Evolutionary conservation across 2,797 vertebrate species (phyloP).

Genomic region (Lagorchestes hirsutus): DNA sequence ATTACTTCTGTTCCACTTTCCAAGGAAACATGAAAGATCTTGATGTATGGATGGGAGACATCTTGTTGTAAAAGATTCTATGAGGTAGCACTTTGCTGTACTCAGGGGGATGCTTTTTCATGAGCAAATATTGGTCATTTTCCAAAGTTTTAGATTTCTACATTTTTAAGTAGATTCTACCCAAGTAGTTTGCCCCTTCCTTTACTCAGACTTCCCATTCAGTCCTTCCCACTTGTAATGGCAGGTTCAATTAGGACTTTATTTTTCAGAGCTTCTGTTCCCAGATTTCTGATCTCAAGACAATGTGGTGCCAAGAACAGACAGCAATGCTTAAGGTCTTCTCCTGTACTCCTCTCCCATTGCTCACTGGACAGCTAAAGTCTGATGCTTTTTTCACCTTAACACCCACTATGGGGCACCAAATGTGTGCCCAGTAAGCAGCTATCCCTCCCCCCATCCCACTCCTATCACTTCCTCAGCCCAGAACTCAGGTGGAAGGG

Average conservation of each 20-base stretch:
- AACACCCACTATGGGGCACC: background rate
- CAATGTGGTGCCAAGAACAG: background rate
- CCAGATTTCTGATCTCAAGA: background rate
- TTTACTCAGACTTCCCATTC: background rate
- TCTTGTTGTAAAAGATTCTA: background rate
- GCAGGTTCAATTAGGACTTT: background rate
- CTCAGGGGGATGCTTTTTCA: background rate
- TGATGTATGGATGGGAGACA: background rate
- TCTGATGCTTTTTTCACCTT: background rate
- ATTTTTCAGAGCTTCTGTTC: background rate
- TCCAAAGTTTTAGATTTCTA: background rate
- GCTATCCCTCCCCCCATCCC: background rate
- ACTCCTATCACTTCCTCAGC: background rate
- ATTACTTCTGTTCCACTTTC: background rate
- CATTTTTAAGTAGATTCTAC: background rate
- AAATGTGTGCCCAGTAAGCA: background rate
- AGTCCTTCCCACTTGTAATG: background rate
- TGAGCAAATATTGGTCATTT: background rate
- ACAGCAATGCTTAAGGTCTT: background rate
- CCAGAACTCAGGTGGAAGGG: background rate
- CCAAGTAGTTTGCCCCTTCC: background rate
- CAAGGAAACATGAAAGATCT: background rate
- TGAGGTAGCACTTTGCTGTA: background rate
- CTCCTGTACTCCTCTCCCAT: background rate
- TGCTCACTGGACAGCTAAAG: background rate